Percentiles rank a stretch among this genome's conserved stretches.
phyloP scores from a whole-genome alignment of 2,113 vertebrate genomes.

The Lophura nycthemera region DNA sequence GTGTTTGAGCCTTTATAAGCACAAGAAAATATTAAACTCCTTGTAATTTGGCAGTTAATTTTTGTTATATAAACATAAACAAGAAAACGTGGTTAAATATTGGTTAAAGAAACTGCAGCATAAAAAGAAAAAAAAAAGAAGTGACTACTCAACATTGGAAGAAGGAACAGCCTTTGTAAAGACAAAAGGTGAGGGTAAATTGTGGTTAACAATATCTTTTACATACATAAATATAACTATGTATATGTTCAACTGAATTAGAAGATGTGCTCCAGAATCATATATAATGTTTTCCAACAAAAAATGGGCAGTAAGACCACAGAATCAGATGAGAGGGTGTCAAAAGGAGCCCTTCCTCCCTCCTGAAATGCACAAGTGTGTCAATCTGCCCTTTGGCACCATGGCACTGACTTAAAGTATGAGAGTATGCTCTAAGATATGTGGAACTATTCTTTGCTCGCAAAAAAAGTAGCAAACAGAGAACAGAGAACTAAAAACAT shows the following conservation, averaged over 20 bases:
- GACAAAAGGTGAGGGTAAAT: not conserved
- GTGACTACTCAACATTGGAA: not conserved
- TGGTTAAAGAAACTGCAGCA: not conserved
- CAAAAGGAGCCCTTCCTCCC: accelerated
- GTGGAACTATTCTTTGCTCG: not conserved
- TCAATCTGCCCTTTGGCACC: accelerated
- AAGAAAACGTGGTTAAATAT: not conserved
- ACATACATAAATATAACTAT: accelerated
- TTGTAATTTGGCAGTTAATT: not conserved
- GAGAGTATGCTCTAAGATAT: not conserved
- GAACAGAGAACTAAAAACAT: not conserved
- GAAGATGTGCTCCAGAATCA: not conserved
- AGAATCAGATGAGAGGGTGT: accelerated
- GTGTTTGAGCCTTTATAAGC: not conserved
- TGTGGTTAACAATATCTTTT: not conserved
- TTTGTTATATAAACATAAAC: not conserved
- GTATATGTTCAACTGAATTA: not conserved
- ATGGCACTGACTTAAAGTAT: not conserved
- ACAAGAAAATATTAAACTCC: too few species aligned
- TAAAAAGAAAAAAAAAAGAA: not conserved
- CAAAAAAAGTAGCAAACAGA: not conserved
- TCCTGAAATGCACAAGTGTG: not conserved
- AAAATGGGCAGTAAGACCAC: not conserved
- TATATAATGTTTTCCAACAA: accelerated
- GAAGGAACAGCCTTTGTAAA: not conserved